Conservation (phyloP, 2,797 vertebrate genomes). For the Agapornis canus region DNA sequence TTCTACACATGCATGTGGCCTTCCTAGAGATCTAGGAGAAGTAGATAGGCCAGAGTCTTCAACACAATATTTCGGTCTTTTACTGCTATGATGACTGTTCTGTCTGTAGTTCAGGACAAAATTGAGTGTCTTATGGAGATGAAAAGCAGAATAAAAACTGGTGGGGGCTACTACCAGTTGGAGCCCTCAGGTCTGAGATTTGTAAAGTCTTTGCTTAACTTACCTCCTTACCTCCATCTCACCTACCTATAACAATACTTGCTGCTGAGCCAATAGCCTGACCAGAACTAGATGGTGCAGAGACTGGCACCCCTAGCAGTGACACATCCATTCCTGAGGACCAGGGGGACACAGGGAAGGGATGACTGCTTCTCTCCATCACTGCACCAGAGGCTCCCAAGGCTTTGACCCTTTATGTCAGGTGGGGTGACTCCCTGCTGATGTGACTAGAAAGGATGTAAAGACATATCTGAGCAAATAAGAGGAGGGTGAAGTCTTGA, state of each 20-base stretch:
- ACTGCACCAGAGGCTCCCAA: background rate
- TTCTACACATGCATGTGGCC: fast-evolving
- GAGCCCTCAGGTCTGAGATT: background rate
- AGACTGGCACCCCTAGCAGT: background rate
- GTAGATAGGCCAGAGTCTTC: background rate
- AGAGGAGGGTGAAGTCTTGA: background rate
- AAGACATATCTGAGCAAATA: background rate
- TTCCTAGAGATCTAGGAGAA: background rate
- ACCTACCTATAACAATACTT: fast-evolving
- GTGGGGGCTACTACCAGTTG: background rate
- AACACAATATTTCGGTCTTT: background rate
- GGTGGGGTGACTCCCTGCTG: background rate
- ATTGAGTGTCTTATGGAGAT: background rate
- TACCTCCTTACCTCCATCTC: background rate
- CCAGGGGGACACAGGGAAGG: fast-evolving
- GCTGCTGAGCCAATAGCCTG: background rate
- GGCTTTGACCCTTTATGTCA: background rate
- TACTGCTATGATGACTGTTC: background rate
- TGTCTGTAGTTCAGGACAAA: background rate
- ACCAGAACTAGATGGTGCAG: background rate
- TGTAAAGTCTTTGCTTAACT: background rate
- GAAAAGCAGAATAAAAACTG: background rate
- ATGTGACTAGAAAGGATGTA: background rate
- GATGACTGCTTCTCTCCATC: background rate
- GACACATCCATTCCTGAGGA: background rate